Evolutionary conservation across 2,113 vertebrate genomes (phyloP).

Genomic region (Silurus meridionalis): DNA sequence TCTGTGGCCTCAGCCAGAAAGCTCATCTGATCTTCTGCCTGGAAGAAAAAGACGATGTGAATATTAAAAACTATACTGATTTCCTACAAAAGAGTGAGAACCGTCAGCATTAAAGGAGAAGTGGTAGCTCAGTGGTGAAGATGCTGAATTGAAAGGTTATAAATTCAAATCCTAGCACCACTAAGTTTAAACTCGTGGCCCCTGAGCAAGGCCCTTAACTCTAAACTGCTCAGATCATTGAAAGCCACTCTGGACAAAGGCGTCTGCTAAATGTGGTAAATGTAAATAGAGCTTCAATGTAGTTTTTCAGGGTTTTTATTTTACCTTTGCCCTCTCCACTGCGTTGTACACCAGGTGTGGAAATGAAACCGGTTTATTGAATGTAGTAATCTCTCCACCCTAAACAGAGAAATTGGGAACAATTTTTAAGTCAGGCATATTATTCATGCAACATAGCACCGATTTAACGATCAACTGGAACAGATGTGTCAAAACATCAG

Average conservation of each 20-base stretch:
- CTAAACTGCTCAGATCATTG: too few species aligned
- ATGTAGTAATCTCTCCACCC: background rate
- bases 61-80: background rate
- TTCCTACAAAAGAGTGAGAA: background rate
- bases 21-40: conserved; percentile 39
- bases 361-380: background rate
- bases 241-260: too few species aligned
- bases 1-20: conserved; percentile 38
- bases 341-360: background rate
- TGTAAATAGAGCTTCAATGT: background rate
- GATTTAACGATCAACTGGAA: background rate
- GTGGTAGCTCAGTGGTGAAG: too few species aligned
- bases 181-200: too few species aligned
- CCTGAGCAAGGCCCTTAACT: too few species aligned
- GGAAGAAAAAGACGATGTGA: background rate
- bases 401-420: conserved; percentile 7
- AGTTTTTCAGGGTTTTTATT: background rate
- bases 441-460: background rate
- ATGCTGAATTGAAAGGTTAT: too few species aligned
- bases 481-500: background rate
- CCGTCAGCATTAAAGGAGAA: too few species aligned
- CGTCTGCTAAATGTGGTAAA: too few species aligned
- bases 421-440: background rate
- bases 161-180: too few species aligned
- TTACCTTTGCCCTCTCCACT: background rate